Conservation (phyloP, 2,888 invertebrate genomes). For the Drosophila phalerata region DNA sequence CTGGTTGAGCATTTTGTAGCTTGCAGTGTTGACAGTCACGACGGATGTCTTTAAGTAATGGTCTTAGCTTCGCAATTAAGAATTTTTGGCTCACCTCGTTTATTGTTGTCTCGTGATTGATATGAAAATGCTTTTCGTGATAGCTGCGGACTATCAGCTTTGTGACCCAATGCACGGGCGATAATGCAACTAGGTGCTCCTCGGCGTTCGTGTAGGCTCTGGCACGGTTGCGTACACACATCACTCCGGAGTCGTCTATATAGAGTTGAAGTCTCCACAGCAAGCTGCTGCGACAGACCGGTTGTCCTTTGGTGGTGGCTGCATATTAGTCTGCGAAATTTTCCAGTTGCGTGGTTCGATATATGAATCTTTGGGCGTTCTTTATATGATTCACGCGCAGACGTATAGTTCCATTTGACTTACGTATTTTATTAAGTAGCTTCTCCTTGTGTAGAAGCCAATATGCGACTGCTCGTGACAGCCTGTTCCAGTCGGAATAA, state of each 20-base stretch:
- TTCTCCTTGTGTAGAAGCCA: too few species aligned
- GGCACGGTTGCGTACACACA: constrained; percentile 1
- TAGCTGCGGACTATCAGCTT: constrained; percentile 1
- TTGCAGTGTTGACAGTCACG: constrained; percentile 9
- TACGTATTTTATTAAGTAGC: too few species aligned
- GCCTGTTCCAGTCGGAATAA: too few species aligned
- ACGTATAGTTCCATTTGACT: too few species aligned
- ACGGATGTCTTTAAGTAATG: constrained; percentile 9
- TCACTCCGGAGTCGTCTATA: background rate
- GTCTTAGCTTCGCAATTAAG: constrained; percentile 6
- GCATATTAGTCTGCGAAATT: too few species aligned
- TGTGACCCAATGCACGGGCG: background rate
- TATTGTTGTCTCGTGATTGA: constrained; percentile 21
- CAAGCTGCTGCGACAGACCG: too few species aligned
- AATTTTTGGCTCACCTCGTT: constrained; percentile 15
- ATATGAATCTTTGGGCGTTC: too few species aligned
- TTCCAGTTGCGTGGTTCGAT: background rate
- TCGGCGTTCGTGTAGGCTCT: background rate
- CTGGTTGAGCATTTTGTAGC: background rate
- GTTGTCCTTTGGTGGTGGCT: too few species aligned
- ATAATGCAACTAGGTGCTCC: background rate
- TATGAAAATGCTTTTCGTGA: constrained; percentile 11
- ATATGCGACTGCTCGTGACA: too few species aligned
- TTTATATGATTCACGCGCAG: too few species aligned
- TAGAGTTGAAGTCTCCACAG: too few species aligned